These are phyloP conservation scores for Drosophila pegasa DNA, from an alignment of 2,888 invertebrate species.

Conservation along the genomic window DNA sequence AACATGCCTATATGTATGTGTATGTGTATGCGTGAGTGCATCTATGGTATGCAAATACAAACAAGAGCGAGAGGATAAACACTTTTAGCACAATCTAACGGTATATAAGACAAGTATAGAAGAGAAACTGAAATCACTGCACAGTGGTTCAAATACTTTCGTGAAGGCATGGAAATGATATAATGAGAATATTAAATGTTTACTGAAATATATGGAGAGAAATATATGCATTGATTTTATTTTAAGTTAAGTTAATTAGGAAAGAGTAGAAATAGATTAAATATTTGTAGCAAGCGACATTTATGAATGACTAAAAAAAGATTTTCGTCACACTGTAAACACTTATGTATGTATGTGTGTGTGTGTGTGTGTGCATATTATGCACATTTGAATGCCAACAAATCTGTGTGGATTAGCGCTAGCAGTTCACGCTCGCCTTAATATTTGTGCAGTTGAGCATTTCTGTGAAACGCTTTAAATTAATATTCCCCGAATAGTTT, in stretches of 20 bases:
- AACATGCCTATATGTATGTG: neutral
- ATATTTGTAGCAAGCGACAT: neutral
- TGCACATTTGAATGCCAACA: neutral
- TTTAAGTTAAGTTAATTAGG: no score
- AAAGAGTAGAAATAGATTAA: no score
- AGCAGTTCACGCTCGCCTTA: neutral
- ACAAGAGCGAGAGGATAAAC: neutral
- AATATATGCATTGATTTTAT: no score
- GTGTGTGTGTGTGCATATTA: neutral
- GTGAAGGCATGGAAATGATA: neutral
- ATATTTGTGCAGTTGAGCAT: slow-evolving; percentile 8
- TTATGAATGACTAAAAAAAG: neutral
- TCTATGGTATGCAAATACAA: neutral
- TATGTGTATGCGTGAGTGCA: neutral
- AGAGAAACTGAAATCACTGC: neutral
- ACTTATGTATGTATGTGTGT: no score
- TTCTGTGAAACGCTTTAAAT: slow-evolving; percentile 9
- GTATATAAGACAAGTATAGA: neutral
- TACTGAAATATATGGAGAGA: no score
- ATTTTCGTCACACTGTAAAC: neutral
- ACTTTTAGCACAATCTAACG: slow-evolving; percentile 2
- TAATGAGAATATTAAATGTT: neutral
- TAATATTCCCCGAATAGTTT: slow-evolving; percentile 26
- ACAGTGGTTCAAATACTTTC: neutral
- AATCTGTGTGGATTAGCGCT: neutral